These are phyloP conservation scores for Lamellibrachia columna DNA, from an alignment of 2,888 invertebrate species.

Conservation along the genomic window DNA sequence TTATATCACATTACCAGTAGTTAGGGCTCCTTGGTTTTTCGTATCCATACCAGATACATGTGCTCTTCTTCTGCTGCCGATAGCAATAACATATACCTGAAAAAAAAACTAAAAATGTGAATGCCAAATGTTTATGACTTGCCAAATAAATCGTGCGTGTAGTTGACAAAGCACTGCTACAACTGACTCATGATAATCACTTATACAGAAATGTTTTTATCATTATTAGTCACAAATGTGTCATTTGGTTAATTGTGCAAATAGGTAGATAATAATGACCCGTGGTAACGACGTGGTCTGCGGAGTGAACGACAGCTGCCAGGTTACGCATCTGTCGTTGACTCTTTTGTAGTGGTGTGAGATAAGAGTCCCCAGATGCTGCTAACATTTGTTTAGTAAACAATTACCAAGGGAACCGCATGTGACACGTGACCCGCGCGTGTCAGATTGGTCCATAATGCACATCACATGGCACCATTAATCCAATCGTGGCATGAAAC, in stretches of 20 bases:
- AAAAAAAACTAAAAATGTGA: neutral
- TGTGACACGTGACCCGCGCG: constrained; percentile 28
- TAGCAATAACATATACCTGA: neutral
- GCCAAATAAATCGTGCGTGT: neutral
- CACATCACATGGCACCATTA: constrained; percentile 32
- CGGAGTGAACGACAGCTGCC: neutral
- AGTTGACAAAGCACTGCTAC: neutral
- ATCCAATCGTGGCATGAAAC: constrained; percentile 35
- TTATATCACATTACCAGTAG: neutral
- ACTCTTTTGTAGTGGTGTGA: constrained; percentile 12
- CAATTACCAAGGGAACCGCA: constrained; percentile 26
- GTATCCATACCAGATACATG: neutral
- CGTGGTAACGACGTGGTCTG: neutral
- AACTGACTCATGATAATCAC: neutral
- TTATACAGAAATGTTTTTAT: neutral
- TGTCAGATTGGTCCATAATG: constrained; percentile 33
- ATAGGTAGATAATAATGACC: neutral
- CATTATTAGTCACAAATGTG: neutral
- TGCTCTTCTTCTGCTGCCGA: neutral
- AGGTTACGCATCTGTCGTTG: neutral
- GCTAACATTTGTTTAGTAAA: constrained; percentile 24
- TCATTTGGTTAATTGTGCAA: neutral
- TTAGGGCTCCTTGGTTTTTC: neutral
- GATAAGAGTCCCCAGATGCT: constrained; percentile 10
- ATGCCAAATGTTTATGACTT: neutral